Evolutionary conservation across 2,888 invertebrate species (phyloP), one percentile per base, ranked within the genome.

Genomic region (Pammene fasciana): DNA sequence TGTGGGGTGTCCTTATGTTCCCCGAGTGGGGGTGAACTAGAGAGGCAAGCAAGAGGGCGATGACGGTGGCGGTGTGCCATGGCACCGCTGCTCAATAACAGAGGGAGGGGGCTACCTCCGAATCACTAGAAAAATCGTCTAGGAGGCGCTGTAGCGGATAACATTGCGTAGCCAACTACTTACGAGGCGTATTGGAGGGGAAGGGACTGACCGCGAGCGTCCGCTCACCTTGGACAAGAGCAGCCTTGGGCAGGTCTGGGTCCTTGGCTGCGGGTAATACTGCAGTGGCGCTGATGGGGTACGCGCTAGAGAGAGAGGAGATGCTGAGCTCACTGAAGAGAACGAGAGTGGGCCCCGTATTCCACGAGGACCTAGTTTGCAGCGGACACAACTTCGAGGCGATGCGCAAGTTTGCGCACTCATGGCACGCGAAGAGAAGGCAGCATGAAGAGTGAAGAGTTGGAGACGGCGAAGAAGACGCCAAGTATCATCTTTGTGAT

Each of bases 311-410:
- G n/a, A n/a, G 36, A 14, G n/a, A n/a, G 14, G 36, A n/a, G 36
- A 36, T 50, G 18, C 10, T 50, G 0, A 0, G 0, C 0, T 50
- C 50, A 16, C 10, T 50, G 5, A 8, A 8, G 0, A 16, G 50
- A 10, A 18, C 50, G 2, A 18, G 4, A 5, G 9, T 10, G 1
- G 50, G 50, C 18, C 50, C 50, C 9, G 18, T 48, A 5, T 46
- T 36, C 16, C 60, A 61, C 18, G 80, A 82, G 60, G 73, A 71
- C 62, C 43, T 74, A 18, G 18, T 18, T 16, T 50, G 18, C 18
- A 4, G 36, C 13, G 16, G 10, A 10, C 48, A 48, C 7, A 16
- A 48, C 16, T 48, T 48, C 16, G 48, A 48, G 1, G 48, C 48
- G 18, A 6, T 48, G 48, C 48, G 16, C 48, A 48, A 48, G 48